Evolutionary conservation across 1,140 invertebrate genomes (phyloP).

Genomic region (Temnothorax longispinosus): DNA sequence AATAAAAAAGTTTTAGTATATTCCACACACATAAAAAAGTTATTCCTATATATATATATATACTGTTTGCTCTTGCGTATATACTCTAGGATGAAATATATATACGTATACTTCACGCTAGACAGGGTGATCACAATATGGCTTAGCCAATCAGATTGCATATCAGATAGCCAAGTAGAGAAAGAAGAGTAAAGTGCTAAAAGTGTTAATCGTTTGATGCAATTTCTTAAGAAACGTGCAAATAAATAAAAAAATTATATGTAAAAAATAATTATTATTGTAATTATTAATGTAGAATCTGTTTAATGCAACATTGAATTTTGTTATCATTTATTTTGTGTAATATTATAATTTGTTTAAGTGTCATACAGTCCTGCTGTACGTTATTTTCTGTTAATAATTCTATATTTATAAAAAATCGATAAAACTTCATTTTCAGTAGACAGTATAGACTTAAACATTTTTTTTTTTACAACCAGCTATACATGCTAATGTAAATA

Average conservation of each 20-base stretch:
- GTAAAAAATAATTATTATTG: neutral
- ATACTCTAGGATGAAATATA: neutral
- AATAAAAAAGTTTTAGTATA: too few relatives aligned
- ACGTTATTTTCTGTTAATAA: neutral
- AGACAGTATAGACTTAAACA: neutral
- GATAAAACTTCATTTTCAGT: neutral
- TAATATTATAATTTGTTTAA: neutral
- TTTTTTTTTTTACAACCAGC: neutral
- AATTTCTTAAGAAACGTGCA: neutral
- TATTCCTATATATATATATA: too few relatives aligned
- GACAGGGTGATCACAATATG: too few relatives aligned
- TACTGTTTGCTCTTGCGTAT: neutral
- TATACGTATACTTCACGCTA: too few relatives aligned
- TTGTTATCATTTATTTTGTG: neutral
- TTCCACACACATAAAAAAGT: too few relatives aligned
- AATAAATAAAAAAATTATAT: neutral
- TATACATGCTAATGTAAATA: neutral
- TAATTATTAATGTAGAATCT: neutral
- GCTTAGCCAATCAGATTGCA: too few relatives aligned
- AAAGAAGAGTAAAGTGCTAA: neutral
- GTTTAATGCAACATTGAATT: neutral
- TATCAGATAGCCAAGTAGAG: neutral
- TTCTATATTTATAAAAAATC: neutral
- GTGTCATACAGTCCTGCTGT: neutral
- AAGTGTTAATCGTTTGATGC: neutral